Evolutionary conservation across 2,113 vertebrate species (phyloP).

Genomic region (Gambusia affinis): DNA sequence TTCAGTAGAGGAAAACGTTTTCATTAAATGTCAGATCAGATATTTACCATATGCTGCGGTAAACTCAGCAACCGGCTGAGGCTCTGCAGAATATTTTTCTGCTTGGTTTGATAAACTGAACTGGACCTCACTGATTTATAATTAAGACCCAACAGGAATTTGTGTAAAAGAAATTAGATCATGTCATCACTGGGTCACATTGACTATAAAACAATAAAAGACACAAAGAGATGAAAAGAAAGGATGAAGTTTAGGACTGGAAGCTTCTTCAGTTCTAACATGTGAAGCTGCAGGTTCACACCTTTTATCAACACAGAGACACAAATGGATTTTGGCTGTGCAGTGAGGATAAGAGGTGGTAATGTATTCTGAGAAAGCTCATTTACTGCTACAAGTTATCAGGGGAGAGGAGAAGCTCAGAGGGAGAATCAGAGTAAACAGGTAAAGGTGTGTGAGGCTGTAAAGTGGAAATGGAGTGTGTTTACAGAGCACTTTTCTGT

Average conservation of each 20-base stretch:
- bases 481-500: background rate
- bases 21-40: too few species aligned
- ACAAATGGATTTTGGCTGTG: background rate
- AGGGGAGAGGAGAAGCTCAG: background rate
- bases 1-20: too few species aligned
- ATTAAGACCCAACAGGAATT: too few species aligned
- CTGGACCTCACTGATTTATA: too few species aligned
- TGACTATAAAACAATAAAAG: too few species aligned
- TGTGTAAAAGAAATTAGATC: too few species aligned
- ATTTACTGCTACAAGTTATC: slow-evolving; percentile 42
- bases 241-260: background rate
- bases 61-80: too few species aligned
- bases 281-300: slow-evolving; percentile 13
- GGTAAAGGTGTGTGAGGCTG: background rate
- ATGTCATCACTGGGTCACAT: too few species aligned
- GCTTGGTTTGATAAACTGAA: too few species aligned
- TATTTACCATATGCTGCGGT: too few species aligned
- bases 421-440: background rate
- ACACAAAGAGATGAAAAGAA: too few species aligned
- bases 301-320: background rate
- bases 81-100: too few species aligned
- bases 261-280: slow-evolving; percentile 37
- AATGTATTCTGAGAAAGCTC: slow-evolving; percentile 50
- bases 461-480: background rate
- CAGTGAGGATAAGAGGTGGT: slow-evolving; percentile 14